Evolutionary conservation across 2,113 vertebrate genomes (phyloP).

Genomic region (Caranx ignobilis): DNA sequence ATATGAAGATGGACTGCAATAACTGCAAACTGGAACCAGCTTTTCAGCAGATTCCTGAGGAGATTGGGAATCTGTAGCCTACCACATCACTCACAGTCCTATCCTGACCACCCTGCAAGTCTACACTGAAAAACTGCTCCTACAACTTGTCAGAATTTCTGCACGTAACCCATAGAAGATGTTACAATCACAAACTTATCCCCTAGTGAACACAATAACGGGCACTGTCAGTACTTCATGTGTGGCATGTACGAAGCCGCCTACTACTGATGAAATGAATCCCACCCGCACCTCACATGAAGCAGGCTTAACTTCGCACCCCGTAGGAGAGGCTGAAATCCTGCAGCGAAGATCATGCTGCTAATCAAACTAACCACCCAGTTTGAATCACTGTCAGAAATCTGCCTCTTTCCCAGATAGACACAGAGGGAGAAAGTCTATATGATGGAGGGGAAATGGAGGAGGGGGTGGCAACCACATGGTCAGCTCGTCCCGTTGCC

Average conservation of each 20-base stretch:
- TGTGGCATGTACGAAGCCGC: not conserved
- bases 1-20: not conserved
- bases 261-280: conserved; percentile 1
- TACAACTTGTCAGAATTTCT: not conserved
- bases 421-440: conserved; percentile 33
- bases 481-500: conserved; percentile 80
- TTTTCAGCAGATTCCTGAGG: conserved; percentile 30
- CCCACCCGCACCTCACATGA: not conserved
- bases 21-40: not conserved
- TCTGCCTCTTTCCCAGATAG: conserved; percentile 8
- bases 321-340: conserved; percentile 18
- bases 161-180: not conserved
- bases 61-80: conserved; percentile 6
- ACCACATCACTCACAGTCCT: conserved; percentile 11
- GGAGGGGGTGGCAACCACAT: conserved; percentile 80
- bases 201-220: not conserved
- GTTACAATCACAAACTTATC: conserved; percentile 1
- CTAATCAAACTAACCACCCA: conserved; percentile 15
- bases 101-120: not conserved
- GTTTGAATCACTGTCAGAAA: conserved; percentile 29
- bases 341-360: not conserved
- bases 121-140: not conserved
- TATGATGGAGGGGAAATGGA: conserved; percentile 51
- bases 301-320: conserved; percentile 5
- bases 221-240: not conserved